Evolutionary conservation across 2,113 vertebrate genomes (phyloP).

Genomic region (Pygoscelis adeliae): DNA sequence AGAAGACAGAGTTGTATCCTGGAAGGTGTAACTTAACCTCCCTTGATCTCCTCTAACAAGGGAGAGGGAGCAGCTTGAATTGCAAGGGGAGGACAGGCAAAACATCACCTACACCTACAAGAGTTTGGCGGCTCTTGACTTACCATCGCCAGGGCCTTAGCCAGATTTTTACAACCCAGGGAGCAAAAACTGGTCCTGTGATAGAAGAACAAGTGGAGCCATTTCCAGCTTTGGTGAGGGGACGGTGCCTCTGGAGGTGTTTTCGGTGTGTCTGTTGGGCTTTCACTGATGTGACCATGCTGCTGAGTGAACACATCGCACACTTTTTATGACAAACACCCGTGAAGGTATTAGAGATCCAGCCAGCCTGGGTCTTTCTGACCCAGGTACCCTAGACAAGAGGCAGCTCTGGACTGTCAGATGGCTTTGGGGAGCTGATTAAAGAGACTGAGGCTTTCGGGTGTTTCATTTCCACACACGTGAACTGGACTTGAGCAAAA

Average conservation of each 20-base stretch:
- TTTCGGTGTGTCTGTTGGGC: background rate
- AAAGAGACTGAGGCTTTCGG: background rate
- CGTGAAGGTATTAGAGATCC: background rate
- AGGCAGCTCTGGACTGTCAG: background rate
- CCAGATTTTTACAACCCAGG: background rate
- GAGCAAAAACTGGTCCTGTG: fast-evolving
- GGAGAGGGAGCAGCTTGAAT: background rate
- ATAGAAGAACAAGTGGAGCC: fast-evolving
- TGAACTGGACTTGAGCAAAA: background rate
- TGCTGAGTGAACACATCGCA: fast-evolving
- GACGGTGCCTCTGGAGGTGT: background rate
- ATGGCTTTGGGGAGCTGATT: background rate
- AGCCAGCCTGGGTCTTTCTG: background rate
- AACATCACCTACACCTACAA: no score
- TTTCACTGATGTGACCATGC: background rate
- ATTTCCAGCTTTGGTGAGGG: background rate
- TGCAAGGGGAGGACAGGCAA: background rate
- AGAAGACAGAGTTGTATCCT: background rate
- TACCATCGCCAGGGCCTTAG: background rate
- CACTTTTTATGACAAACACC: background rate
- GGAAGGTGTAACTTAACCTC: background rate
- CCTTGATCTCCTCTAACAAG: background rate
- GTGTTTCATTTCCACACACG: background rate
- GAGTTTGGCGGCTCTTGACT: background rate
- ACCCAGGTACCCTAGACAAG: background rate